A percentile compares a stretch with the other conserved stretches of the same genome.
phyloP scores from a whole-genome alignment of 2,888 invertebrate genomes.

The Zeuzera pyrina region DNA sequence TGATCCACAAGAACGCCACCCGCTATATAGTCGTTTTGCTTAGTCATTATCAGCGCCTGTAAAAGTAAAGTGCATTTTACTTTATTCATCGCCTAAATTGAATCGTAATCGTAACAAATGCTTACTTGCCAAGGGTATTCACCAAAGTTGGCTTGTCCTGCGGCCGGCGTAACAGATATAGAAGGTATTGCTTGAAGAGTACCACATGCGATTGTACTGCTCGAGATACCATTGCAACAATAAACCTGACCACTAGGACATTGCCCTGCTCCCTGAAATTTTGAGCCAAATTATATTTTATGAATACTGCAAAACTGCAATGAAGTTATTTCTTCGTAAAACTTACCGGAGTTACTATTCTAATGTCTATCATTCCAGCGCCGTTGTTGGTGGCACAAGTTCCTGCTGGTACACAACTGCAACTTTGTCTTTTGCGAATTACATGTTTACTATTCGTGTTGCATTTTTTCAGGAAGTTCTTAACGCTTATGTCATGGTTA shows the following conservation, averaged over 20 bases:
- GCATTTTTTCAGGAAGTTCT: constrained; percentile 17
- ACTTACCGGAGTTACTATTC: constrained; percentile 75
- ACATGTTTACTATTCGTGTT: constrained; percentile 22
- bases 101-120: not conserved
- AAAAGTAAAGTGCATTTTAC: constrained; percentile 16
- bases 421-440: constrained; percentile 53
- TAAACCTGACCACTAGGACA: constrained; percentile 57
- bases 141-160: constrained; percentile 77
- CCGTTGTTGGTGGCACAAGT: constrained; percentile 57
- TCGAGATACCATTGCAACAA: constrained; percentile 41
- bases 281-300: too few relatives aligned
- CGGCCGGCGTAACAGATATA: constrained; percentile 36
- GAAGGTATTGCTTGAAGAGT: constrained; percentile 43
- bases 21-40: constrained; percentile 77
- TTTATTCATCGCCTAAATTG: constrained; percentile 1
- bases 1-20: constrained; percentile 80
- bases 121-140: constrained; percentile 83
- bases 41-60: constrained; percentile 71
- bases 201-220: constrained; percentile 50
- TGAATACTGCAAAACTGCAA: too few relatives aligned
- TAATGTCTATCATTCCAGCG: constrained; percentile 73
- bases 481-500: constrained; percentile 10
- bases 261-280: constrained; percentile 19
- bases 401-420: constrained; percentile 49
- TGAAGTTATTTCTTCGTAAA: not conserved